A percentile compares a stretch with the other conserved stretches of the same genome.
Conservation (phyloP, 2,113 vertebrate genomes). For the Colinus virginianus region DNA sequence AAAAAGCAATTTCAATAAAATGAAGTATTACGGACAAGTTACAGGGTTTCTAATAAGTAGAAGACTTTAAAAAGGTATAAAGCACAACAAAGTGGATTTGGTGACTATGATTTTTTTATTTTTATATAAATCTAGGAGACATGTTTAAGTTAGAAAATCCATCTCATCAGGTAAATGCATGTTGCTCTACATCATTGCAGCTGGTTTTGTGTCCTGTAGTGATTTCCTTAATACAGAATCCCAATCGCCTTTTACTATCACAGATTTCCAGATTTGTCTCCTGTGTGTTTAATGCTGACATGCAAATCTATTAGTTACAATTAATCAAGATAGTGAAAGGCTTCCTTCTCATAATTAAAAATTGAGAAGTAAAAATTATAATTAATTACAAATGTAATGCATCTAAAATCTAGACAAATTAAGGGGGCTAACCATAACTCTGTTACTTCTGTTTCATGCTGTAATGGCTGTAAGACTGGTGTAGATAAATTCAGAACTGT, state of each 20-base stretch:
- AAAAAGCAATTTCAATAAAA: not conserved
- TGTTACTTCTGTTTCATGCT: not conserved
- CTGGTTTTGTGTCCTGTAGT: not conserved
- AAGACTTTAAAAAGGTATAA: not conserved
- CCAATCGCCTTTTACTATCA: not conserved
- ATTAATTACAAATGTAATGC: not conserved
- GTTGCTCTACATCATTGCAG: not conserved
- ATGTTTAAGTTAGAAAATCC: not conserved
- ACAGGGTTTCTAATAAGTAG: not conserved
- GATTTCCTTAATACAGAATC: not conserved
- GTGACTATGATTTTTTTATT: not conserved
- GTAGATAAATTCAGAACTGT: not conserved
- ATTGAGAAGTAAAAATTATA: too few species aligned
- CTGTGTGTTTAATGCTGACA: not conserved
- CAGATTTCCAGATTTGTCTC: not conserved
- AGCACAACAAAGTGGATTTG: not conserved
- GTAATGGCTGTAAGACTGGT: not conserved
- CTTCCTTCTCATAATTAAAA: not conserved
- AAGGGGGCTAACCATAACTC: not conserved
- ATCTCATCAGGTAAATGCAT: not conserved
- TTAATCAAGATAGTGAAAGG: not conserved
- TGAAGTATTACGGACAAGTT: not conserved
- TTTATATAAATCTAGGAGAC: not conserved
- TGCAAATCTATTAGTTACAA: not conserved
- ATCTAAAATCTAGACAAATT: not conserved